Conservation (phyloP, 2,888 invertebrate species). For the Nebria salina region DNA sequence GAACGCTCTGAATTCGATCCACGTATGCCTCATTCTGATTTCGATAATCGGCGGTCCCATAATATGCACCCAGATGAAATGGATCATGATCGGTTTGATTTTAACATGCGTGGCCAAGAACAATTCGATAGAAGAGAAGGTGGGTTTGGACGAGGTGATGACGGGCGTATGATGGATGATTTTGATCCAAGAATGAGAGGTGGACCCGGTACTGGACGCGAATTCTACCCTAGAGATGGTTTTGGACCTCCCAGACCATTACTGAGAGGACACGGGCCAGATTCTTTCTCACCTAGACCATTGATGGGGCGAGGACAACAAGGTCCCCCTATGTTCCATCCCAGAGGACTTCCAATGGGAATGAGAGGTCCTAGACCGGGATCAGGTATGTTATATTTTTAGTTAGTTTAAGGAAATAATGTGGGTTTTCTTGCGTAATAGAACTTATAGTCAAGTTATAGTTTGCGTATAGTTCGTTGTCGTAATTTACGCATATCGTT, state of each 20-base stretch:
- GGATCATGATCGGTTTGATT: constrained; percentile 53
- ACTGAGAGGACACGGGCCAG: constrained; percentile 54
- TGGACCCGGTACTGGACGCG: constrained; percentile 49
- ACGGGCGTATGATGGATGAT: constrained; percentile 50
- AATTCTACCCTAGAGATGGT: constrained; percentile 52
- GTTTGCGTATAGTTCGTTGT: neutral
- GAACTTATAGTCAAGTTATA: neutral
- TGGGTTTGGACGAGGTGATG: constrained; percentile 53
- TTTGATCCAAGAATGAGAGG: constrained; percentile 49
- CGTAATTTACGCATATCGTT: neutral
- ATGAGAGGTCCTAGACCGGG: constrained; percentile 53
- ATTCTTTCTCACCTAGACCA: constrained; percentile 53
- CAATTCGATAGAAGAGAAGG: constrained; percentile 56
- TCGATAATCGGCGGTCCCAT: constrained; percentile 35
- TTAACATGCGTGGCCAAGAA: constrained; percentile 51
- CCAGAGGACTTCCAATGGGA: constrained; percentile 54
- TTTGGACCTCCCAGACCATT: constrained; percentile 50
- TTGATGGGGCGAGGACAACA: constrained; percentile 50
- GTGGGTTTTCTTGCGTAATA: constrained; percentile 29
- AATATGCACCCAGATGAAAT: constrained; percentile 38
- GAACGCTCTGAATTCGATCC: constrained; percentile 48
- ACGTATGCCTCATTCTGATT: constrained; percentile 44
- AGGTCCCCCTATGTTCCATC: constrained; percentile 53
- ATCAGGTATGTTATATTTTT: constrained; percentile 45
- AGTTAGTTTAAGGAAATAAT: constrained; percentile 38